Percentiles rank a stretch among this genome's conserved stretches.
Evolutionary conservation across 2,888 invertebrate genomes (phyloP).

Genomic region (Trissoscelio sp.): DNA sequence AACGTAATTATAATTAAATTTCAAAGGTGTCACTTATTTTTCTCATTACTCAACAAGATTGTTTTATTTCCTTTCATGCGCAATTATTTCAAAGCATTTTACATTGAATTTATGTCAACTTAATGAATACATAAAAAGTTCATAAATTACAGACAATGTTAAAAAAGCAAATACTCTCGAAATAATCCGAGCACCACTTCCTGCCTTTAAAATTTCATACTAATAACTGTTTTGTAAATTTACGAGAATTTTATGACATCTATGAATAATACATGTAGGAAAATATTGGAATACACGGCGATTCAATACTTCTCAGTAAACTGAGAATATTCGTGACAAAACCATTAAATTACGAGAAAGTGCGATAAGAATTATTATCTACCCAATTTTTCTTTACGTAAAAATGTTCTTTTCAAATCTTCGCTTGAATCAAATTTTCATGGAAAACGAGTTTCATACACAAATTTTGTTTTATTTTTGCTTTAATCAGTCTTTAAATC

Average conservation of each 20-base stretch:
- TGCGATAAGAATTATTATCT: conserved; percentile 39
- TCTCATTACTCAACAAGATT: background rate
- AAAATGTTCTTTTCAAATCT: background rate
- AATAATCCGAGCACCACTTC: background rate
- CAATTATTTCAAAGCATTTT: background rate
- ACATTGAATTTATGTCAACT: background rate
- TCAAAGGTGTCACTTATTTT: background rate
- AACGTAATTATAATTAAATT: background rate
- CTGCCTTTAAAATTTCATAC: conserved; percentile 15
- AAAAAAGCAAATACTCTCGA: background rate
- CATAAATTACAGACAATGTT: background rate
- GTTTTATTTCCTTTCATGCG: too few species aligned
- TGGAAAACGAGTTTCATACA: background rate
- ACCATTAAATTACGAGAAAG: conserved; percentile 43
- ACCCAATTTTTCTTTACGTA: conserved; percentile 18
- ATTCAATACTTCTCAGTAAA: conserved; percentile 34
- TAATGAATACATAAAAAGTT: background rate
- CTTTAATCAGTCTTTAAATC: conserved; percentile 9
- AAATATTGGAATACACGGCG: conserved; percentile 29
- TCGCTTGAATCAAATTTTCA: conserved; percentile 7
- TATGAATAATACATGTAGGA: conserved; percentile 50
- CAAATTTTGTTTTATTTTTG: background rate
- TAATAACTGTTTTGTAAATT: conserved; percentile 38
- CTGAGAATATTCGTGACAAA: conserved; percentile 34
- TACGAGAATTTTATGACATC: conserved; percentile 47